Percentiles rank a stretch among this genome's conserved stretches.
phyloP scores from a whole-genome alignment of 2,888 invertebrate species.

The Anodontia alba region DNA sequence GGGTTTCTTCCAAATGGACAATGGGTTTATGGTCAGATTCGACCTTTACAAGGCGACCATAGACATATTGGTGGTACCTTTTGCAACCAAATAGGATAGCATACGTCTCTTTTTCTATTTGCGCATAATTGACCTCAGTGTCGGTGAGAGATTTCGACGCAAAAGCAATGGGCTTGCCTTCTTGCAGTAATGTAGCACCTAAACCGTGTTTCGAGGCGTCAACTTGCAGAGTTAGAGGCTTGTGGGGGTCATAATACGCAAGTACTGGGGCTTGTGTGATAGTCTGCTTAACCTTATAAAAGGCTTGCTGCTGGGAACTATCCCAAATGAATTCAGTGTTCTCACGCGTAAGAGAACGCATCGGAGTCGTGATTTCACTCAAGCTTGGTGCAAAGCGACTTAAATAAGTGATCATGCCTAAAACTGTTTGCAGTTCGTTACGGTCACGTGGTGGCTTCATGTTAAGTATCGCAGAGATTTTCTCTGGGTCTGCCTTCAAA shows the following conservation, averaged over 20 bases:
- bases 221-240: conserved; percentile 24
- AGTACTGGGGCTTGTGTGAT: conserved; percentile 25
- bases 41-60: no score
- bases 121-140: conserved; percentile 36
- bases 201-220: conserved; percentile 38
- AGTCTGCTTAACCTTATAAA: conserved; percentile 24
- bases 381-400: conserved; percentile 19
- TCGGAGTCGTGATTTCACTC: conserved; percentile 23
- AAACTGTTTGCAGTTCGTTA: conserved; percentile 22
- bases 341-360: conserved; percentile 16
- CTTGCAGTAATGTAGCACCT: conserved; percentile 39
- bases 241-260: conserved; percentile 6
- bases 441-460: conserved; percentile 17
- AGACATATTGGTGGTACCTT: conserved; percentile 44
- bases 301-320: conserved; percentile 11
- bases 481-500: conserved; percentile 38
- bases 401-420: conserved; percentile 31
- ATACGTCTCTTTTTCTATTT: conserved; percentile 57
- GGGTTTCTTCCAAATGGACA: conserved; percentile 35
- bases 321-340: conserved; percentile 35
- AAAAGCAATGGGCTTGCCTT: conserved; percentile 36
- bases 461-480: conserved; percentile 55
- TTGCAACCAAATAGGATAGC: conserved; percentile 47
- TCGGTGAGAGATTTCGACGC: conserved; percentile 36
- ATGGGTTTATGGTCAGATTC: conserved; percentile 57